Evolutionary conservation across 2,888 invertebrate species (phyloP), one percentile per base, ranked within the genome.

Genomic region (Proisotoma minuta): DNA sequence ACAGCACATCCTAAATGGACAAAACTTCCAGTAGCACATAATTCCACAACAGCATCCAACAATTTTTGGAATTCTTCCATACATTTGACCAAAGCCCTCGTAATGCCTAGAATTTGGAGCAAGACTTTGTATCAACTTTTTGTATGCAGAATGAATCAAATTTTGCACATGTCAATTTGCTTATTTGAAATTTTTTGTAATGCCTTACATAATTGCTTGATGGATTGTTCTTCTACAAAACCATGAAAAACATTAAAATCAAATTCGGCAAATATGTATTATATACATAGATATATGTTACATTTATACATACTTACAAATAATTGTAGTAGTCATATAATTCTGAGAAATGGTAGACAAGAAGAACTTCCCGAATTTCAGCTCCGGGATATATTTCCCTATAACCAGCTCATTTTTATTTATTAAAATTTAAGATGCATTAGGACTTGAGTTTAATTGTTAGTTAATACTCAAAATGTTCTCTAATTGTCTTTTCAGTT

Each of bases 61-160:
- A 43, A 43, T 43, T 43, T 43, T 43, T 43, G 43, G 43, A 43
- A 43, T 20, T 43, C 18, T 43, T 20, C 43, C 43, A 20, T 43
- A 43, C 4, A 43, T 4, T n/a, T 43, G 43, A 5, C 43, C 43
- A n/a, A 43, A 43, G 15, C 18, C 43, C 20, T 43, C 43, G 18
- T 43, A 43, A n/a, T 43, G 43, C 18, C n/a, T n/a, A n/a, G n/a
- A n/a, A n/a, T n/a, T n/a, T n/a, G n/a, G n/a, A n/a, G n/a, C n/a
- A n/a, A n/a, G n/a, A n/a, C n/a, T n/a, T n/a, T 43, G 43, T 18
- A 43, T 20, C 5, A n/a, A 12, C 4, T n/a, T 43, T 20, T 20
- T 43, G 18, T 43, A 12, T 43, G 43, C 10, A n/a, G 15, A 34
- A 15, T 8, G 15, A 34, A 34, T n/a, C n/a, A n/a, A n/a, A n/a